A percentile compares a stretch with the other conserved stretches of the same genome.
Evolutionary conservation across 2,113 vertebrate species (phyloP).

Genomic region (Illadopsis cleaveri): DNA sequence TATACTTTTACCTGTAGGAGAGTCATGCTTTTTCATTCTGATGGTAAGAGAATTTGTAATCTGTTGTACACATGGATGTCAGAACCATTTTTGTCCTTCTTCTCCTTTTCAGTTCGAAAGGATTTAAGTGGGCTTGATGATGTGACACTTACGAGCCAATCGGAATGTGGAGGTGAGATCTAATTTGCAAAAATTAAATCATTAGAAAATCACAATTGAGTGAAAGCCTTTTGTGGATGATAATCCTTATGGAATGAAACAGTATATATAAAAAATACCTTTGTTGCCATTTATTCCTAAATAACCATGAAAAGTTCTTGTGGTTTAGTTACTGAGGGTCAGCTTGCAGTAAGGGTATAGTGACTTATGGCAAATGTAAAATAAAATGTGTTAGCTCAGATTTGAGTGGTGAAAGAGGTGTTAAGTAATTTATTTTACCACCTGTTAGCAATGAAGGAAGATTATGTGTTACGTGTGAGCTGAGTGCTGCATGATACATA

Average conservation of each 20-base stretch:
- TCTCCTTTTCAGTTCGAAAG: constrained; percentile 77
- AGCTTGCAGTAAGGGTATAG: not conserved
- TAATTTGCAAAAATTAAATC: not conserved
- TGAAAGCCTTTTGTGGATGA: not conserved
- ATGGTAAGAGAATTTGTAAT: not conserved
- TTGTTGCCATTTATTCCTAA: not conserved
- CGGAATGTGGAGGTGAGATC: constrained; percentile 85
- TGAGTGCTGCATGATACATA: not conserved
- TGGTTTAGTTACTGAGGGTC: not conserved
- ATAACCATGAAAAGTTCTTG: not conserved
- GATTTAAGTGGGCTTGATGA: constrained; percentile 84
- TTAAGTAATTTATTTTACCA: not conserved
- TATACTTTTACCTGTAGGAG: not conserved
- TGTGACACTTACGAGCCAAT: constrained; percentile 80
- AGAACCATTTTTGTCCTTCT: not conserved
- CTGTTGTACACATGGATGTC: not conserved
- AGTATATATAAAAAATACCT: not conserved
- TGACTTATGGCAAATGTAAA: not conserved
- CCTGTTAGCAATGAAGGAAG: not conserved
- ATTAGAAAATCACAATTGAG: not conserved
- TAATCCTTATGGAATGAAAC: not conserved
- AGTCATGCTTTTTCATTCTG: not conserved
- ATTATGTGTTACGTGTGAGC: not conserved
- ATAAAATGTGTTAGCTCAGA: not conserved
- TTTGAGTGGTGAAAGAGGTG: not conserved